Percentiles rank a stretch among this genome's conserved stretches.
phyloP scores from a whole-genome alignment of 2,888 invertebrate genomes.

The Gymnoscelis rufifasciata region DNA sequence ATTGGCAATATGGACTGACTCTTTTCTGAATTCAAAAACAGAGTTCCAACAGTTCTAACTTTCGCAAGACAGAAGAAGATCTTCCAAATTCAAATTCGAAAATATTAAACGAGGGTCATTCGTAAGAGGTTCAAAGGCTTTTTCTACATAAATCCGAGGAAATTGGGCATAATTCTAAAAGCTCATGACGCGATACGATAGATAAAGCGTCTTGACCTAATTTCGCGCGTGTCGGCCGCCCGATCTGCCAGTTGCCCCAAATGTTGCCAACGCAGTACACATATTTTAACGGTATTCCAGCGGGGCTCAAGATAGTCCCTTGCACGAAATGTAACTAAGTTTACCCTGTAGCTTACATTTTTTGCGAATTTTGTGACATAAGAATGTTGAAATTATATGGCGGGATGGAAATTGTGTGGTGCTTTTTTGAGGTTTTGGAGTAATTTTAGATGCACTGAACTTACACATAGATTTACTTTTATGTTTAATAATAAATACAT shows the following conservation, averaged over 20 bases:
- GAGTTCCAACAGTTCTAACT: no score
- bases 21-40: no score
- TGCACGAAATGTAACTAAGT: neutral
- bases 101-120: neutral
- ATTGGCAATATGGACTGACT: no score
- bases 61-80: no score
- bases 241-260: conserved; percentile 55
- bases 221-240: conserved; percentile 45
- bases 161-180: conserved; percentile 45
- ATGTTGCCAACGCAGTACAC: conserved; percentile 35
- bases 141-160: conserved; percentile 34
- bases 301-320: neutral
- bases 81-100: neutral
- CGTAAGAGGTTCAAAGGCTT: neutral
- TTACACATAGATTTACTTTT: no score
- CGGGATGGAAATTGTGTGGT: no score
- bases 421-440: no score
- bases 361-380: neutral
- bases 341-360: neutral
- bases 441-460: no score
- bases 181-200: conserved; percentile 40
- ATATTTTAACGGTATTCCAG: conserved; percentile 4
- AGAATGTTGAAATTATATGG: no score
- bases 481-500: no score
- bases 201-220: conserved; percentile 54